These are phyloP conservation scores for Nibea albiflora DNA, from an alignment of 2,113 vertebrate species.

Conservation along the genomic window DNA sequence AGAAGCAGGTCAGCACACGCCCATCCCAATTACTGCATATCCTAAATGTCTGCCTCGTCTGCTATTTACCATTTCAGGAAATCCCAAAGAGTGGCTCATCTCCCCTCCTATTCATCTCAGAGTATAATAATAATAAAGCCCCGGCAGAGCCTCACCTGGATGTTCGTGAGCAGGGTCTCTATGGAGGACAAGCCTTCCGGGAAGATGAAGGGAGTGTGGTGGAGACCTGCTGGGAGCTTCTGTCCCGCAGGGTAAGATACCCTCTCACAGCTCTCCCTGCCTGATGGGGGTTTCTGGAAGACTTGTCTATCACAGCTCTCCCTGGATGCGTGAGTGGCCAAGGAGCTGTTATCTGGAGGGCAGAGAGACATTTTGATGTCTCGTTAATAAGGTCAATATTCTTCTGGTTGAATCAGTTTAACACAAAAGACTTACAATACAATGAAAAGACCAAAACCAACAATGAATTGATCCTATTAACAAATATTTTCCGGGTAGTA, in stretches of 20 bases:
- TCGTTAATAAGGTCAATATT: conserved; percentile 24
- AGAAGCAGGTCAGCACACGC: conserved; percentile 79
- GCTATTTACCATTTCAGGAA: conserved; percentile 73
- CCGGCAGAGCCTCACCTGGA: conserved; percentile 91
- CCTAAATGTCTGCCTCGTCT: conserved; percentile 68
- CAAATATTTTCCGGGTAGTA: background rate
- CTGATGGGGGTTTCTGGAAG: conserved; percentile 74
- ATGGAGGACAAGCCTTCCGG: conserved; percentile 99
- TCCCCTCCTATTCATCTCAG: conserved; percentile 69
- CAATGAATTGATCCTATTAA: background rate
- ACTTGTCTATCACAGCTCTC: conserved; percentile 87
- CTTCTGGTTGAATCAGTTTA: conserved; percentile 37
- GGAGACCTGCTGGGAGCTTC: conserved; percentile 93
- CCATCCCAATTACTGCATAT: conserved; percentile 68
- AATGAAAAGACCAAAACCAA: background rate
- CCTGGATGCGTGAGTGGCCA: conserved; percentile 92
- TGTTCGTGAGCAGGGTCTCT: conserved; percentile 99
- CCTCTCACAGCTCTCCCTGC: conserved; percentile 94
- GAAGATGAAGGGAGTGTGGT: conserved; percentile 94
- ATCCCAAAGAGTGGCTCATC: conserved; percentile 74
- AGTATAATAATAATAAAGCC: conserved; percentile 73
- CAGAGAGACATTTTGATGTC: conserved; percentile 56
- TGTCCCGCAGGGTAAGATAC: conserved; percentile 91
- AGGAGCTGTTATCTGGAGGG: conserved; percentile 90
- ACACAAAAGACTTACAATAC: background rate